Conservation (phyloP, 2,888 invertebrate species). For the Zelleria hepariella region DNA sequence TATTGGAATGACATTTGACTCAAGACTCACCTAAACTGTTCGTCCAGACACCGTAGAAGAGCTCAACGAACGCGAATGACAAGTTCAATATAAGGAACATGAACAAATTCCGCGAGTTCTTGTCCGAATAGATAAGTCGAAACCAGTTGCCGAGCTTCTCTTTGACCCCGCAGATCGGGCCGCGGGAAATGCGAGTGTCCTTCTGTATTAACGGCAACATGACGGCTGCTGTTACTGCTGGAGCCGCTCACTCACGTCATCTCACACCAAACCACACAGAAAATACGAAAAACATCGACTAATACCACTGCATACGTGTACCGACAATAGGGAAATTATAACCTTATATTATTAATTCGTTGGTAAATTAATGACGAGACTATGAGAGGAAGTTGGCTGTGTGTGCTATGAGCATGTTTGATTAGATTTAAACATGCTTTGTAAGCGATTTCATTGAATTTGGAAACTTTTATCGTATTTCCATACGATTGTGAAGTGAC, state of each 20-base stretch:
- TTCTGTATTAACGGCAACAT: slow-evolving; percentile 86
- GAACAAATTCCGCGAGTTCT: slow-evolving; percentile 94
- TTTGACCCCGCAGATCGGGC: slow-evolving; percentile 74
- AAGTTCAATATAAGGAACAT: slow-evolving; percentile 93
- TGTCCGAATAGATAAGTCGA: slow-evolving; percentile 91
- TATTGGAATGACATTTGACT: not conserved
- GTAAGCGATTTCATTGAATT: slow-evolving; percentile 15
- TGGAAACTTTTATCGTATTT: slow-evolving; percentile 3
- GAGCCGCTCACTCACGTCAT: slow-evolving; percentile 43
- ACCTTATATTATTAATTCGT: slow-evolving; percentile 1
- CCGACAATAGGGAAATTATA: slow-evolving; percentile 12
- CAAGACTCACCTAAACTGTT: slow-evolving; percentile 81
- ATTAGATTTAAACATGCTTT: slow-evolving; percentile 19
- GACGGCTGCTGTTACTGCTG: slow-evolving; percentile 30
- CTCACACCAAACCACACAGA: slow-evolving; percentile 41
- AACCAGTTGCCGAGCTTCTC: slow-evolving; percentile 84
- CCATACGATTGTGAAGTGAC: not conserved
- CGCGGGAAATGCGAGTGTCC: slow-evolving; percentile 73
- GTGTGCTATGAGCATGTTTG: slow-evolving; percentile 19
- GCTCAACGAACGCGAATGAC: slow-evolving; percentile 96
- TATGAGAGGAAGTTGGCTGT: slow-evolving; percentile 13
- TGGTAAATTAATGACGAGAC: slow-evolving; percentile 10
- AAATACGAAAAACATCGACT: slow-evolving; percentile 34
- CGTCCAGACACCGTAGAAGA: slow-evolving; percentile 92
- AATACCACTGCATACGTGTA: slow-evolving; percentile 67